phyloP scores from a whole-genome alignment of 2,797 vertebrate genomes.

The Catamblyrhynchus diadema region DNA sequence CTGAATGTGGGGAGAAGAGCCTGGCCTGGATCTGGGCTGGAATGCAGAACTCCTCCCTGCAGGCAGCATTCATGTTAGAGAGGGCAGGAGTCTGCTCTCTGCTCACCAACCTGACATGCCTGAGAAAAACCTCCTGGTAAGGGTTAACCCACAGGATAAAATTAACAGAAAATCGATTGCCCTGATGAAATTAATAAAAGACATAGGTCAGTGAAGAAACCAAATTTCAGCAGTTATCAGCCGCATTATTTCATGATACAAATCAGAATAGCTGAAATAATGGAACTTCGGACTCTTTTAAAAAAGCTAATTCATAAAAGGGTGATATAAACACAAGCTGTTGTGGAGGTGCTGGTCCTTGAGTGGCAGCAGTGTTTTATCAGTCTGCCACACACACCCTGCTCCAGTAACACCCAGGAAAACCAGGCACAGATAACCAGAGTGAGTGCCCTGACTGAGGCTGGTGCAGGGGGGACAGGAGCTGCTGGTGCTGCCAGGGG shows the following conservation, averaged over 20 bases:
- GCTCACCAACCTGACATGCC: not conserved
- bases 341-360: slow-evolving; percentile 8
- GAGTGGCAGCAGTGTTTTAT: slow-evolving; percentile 26
- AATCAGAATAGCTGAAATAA: slow-evolving; percentile 40
- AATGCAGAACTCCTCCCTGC: not conserved
- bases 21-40: not conserved
- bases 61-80: not conserved
- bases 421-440: not conserved
- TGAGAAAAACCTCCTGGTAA: not conserved
- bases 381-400: slow-evolving; percentile 12
- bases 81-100: not conserved
- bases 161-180: slow-evolving; percentile 10
- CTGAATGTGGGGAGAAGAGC: not conserved
- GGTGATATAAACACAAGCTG: slow-evolving; percentile 33
- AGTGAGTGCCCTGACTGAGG: fast-evolving
- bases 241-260: slow-evolving; percentile 19
- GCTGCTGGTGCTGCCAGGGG: not conserved
- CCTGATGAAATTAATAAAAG: not conserved
- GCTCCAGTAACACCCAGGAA: not conserved
- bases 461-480: not conserved
- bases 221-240: slow-evolving; percentile 18
- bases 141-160: slow-evolving; percentile 5
- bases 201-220: slow-evolving; percentile 36
- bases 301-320: slow-evolving; percentile 14
- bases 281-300: slow-evolving; percentile 14